A percentile compares a stretch with the other conserved stretches of the same genome.
These are phyloP conservation scores for Larimichthys polyactis DNA, from an alignment of 2,113 vertebrate genomes.

Conservation along the genomic window DNA sequence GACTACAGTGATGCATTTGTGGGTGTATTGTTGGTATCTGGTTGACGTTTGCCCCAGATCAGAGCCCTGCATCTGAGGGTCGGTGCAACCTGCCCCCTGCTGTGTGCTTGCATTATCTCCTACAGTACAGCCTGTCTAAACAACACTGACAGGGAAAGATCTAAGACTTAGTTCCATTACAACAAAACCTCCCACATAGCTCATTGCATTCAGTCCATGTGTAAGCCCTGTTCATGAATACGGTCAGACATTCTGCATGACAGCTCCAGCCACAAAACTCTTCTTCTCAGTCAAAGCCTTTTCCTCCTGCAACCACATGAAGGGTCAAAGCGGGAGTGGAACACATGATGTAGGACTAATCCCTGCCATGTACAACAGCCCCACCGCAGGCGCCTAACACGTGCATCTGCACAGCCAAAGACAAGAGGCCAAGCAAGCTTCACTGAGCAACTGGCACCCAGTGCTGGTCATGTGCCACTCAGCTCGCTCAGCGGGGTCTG, in stretches of 20 bases:
- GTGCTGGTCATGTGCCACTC: constrained; percentile 57
- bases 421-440: constrained; percentile 26
- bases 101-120: constrained; percentile 54
- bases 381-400: constrained; percentile 56
- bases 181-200: constrained; percentile 44
- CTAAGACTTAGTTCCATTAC: constrained; percentile 34
- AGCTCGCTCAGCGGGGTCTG: constrained; percentile 8
- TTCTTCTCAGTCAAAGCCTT: constrained; percentile 61
- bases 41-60: constrained; percentile 20
- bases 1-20: not conserved
- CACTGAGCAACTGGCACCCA: constrained; percentile 49
- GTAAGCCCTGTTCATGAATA: constrained; percentile 7
- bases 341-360: constrained; percentile 70
- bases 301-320: constrained; percentile 70
- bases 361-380: constrained; percentile 68
- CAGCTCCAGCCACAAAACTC: constrained; percentile 56
- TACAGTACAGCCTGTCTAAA: constrained; percentile 34
- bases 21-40: constrained; percentile 5
- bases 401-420: constrained; percentile 43
- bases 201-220: constrained; percentile 3
- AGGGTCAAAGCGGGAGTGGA: constrained; percentile 54
- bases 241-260: constrained; percentile 45
- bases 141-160: constrained; percentile 11
- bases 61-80: not conserved
- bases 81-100: constrained; percentile 32